Evolutionary conservation across 2,113 vertebrate species (phyloP), one percentile per base, ranked within the genome.

Genomic region (Nematolebias whitei): DNA sequence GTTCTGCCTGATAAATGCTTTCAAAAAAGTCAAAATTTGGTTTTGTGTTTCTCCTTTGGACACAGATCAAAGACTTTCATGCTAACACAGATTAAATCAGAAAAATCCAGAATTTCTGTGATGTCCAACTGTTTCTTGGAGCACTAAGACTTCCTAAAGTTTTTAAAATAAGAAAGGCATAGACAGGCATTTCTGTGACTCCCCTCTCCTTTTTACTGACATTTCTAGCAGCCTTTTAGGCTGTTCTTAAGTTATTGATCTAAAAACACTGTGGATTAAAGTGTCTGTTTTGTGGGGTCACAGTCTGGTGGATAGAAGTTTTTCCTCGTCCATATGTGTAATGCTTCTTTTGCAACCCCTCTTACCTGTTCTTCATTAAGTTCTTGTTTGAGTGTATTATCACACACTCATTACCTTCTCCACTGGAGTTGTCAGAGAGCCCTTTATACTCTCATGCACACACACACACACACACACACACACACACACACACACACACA

Each of bases 301-400:
- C 61, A 59, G 43, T 63, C 16, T 9, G 43, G 20, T 24, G 43
- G 62, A 19, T 51, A 22, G 15, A 6, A 55, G 26, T 45, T 67
- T 57, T 66, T 61, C 47, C 40, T 74, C 71, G 60, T 54, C 40
- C 38, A 26, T 45, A 20, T 38, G 11, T 40, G 39, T 29, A 19
- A 9, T n/a, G 18, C 43, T 39, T 78, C 45, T 59, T 47, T 44
- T 35, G 70, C 65, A 50, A 44, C 51, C 48, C 65, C 40, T 74
- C 47, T 35, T 77, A 85, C 80, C 83, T 80, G 77, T 73, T 71
- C 62, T 76, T 87, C 83, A 85, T 81, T 84, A 87, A 63, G 52
- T 75, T 81, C 68, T 63, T 71, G 75, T 83, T 82, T 78, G 68
- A 85, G 62, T 78, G 63, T 59, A 64, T 87, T 80, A 84, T 80